Evolutionary conservation across 2,888 invertebrate genomes (phyloP).

Genomic region (Polydrusus pterygomalis): DNA sequence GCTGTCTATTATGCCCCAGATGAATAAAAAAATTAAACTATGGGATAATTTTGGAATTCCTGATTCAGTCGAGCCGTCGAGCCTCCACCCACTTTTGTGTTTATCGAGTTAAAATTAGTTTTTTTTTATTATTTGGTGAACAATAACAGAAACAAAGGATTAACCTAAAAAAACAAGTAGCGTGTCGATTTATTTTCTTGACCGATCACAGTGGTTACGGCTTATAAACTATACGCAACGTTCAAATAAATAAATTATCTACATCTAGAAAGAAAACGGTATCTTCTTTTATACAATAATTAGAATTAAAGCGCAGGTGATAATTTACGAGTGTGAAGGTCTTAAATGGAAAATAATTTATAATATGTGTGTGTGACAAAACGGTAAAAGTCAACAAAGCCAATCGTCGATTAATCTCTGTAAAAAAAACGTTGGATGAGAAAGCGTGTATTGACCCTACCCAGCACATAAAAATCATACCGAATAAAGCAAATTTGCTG

Average conservation of each 20-base stretch:
- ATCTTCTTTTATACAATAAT: slow-evolving; percentile 1
- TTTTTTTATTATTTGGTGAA: background rate
- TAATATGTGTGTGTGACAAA: background rate
- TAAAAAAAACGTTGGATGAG: slow-evolving; percentile 15
- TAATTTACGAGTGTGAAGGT: slow-evolving; percentile 10
- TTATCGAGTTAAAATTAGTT: slow-evolving; percentile 6
- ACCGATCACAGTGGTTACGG: background rate
- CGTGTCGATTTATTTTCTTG: background rate
- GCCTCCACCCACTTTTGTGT: slow-evolving; percentile 1
- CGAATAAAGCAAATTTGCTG: slow-evolving; percentile 25
- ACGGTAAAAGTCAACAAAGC: slow-evolving; percentile 7
- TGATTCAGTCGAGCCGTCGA: background rate
- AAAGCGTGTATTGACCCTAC: slow-evolving; percentile 24
- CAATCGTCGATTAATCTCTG: slow-evolving; percentile 18
- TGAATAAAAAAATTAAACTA: background rate
- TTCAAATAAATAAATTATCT: slow-evolving; percentile 1
- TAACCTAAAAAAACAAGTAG: slow-evolving; percentile 12
- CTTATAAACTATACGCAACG: background rate
- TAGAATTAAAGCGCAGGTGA: slow-evolving; percentile 9
- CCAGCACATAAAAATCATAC: slow-evolving; percentile 18
- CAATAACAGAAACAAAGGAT: slow-evolving; percentile 5
- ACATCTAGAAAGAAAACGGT: slow-evolving; percentile 2
- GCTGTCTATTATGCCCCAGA: no score
- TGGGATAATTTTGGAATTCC: background rate
- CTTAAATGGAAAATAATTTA: slow-evolving; percentile 9